Base-by-base conservation (phyloP, 2,888 invertebrate genomes). In the Orthosia cruda region DNA sequence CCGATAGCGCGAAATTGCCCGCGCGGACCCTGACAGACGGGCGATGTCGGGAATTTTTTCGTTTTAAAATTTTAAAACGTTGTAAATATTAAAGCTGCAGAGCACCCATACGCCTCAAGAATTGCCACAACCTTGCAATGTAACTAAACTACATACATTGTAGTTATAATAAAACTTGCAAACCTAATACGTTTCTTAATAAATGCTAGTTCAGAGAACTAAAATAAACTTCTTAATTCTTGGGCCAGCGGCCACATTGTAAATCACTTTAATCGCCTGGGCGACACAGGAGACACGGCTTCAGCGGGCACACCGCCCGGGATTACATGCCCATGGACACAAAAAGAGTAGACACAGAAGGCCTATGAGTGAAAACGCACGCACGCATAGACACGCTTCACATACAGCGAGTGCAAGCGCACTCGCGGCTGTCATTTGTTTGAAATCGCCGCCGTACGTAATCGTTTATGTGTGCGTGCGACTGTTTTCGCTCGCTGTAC, bases 251-350 rank as follows among this genome's bases (percentile, higher is more conserved):
- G 86, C 90, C 86, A 87, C 89, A 88, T 81, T 84, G 89, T 91
- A 91, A 90, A 91, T 91, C 91, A 90, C 87, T 89, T 87, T 89
- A 91, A 91, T 91, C 90, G 89, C 80, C 79, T 71, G 77, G 71
- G 83, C 87, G 88, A 89, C 91, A 88, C 68, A 52, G 77, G 64
- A 78, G 86, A 87, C 88, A 84, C 81, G 86, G 77, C 75, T 62
- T 84, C 87, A 75, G 81, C 83, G 87, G 88, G 83, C 73, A 79
- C 77, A 80, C 75, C 84, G 71, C 84, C 40, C 47, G 71, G 88
- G 88, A 87, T 87, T 86, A 88, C 83, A 86, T 77, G 74, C 77
- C 77, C 79, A 68, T 68, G 79, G 74, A 50, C 78, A 78, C 45
- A n/a, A 20, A 52, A 52, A 15, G 69, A 52, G 52, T n/a, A 69